phyloP scores from a whole-genome alignment of 2,113 vertebrate genomes.

The Urocitellus parryii region DNA sequence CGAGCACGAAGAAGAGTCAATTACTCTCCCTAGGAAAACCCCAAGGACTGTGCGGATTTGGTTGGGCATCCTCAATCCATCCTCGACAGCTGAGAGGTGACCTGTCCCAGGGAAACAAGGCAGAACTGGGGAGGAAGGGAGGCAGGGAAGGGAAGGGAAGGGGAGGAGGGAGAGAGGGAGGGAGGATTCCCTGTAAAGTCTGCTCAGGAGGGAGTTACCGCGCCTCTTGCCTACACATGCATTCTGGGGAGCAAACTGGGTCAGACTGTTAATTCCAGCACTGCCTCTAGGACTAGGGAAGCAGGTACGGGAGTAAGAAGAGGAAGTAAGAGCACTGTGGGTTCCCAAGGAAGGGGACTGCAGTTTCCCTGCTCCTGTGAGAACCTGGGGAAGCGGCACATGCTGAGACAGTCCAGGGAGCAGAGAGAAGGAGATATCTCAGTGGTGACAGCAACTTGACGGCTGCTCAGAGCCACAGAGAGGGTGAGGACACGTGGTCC shows the following conservation, averaged over 20 bases:
- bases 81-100: neutral
- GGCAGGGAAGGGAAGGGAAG: neutral
- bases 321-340: neutral
- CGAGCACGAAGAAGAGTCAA: neutral
- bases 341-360: neutral
- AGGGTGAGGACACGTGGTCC: neutral
- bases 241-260: neutral
- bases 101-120: neutral
- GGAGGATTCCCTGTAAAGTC: neutral
- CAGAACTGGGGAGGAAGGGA: neutral
- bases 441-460: neutral
- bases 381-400: neutral
- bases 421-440: neutral
- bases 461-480: accelerated
- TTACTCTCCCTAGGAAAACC: neutral
- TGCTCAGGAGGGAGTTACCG: neutral
- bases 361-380: neutral
- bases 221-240: neutral
- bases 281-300: neutral
- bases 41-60: neutral
- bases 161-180: neutral
- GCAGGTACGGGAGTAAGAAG: neutral
- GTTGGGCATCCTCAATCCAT: neutral
- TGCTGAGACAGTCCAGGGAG: neutral
- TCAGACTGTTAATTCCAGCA: neutral